Base-by-base conservation (phyloP, 2,797 vertebrate genomes). In the Parauchenoglanis ngamensis region DNA sequence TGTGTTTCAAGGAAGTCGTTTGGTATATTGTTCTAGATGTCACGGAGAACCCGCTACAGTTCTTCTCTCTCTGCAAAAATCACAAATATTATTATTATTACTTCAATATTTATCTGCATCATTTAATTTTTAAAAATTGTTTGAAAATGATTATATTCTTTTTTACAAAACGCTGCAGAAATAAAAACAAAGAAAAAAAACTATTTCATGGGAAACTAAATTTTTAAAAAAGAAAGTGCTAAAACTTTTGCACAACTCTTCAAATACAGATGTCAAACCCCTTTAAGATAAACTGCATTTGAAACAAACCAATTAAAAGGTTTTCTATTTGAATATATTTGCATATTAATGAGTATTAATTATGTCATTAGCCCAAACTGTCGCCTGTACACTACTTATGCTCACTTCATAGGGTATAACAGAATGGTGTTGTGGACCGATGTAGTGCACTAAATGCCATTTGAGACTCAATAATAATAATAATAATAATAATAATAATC, bases 401-500 rank as follows among this genome's bases (percentile, higher is more conserved):
- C 31, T 31, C 31, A 31, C 31, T 31, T 31, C 25, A 28, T 52
- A 77, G 49, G 25, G 73, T 5, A 25, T 76, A 13, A 75, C 15
- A 0, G 25, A 12, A n/a, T 54, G 25, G 12, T 54, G 44, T 46
- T 49, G 49, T 15, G 49, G 75, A 25, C 23, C 7, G 54, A 56
- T 28, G 49, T 19, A 77, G 52, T 54, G 75, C 75, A 54, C 49
- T 28, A 28, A 56, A 56, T 56, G 25, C n/a, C 6, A 21, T 78
- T 78, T 35, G 35, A 31, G 35, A 31, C 76, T 8, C n/a, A 0
- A 0, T 31, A 78, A 78, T 31, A 78, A 78, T 19, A 73, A 73
- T 46, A 73, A 73, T 25, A 75, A 75, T 75, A 75, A 75, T n/a
- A 75, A 49, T 49, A 73, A 44, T 73, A 73, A 73, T 73, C 25